Conservation (phyloP, 2,797 vertebrate species). For the Sitta carolinensis region DNA sequence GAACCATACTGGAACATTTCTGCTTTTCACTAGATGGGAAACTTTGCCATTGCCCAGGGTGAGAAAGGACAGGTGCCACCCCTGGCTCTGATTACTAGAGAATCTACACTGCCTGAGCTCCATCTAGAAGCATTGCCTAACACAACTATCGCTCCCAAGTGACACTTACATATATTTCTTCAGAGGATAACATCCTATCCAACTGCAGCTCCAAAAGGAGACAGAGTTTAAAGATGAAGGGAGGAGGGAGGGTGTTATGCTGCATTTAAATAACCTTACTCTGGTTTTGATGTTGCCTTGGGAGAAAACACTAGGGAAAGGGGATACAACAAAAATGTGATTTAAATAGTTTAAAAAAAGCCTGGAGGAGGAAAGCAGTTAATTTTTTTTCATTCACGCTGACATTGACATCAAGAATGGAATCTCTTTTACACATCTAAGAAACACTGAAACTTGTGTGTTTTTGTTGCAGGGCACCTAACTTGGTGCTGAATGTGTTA, state of each 20-base stretch:
- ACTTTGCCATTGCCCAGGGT: neutral
- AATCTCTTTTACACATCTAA: neutral
- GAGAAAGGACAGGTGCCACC: neutral
- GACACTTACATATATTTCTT: neutral
- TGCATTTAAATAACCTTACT: neutral
- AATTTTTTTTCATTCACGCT: neutral
- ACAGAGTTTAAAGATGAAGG: neutral
- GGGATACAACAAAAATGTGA: neutral
- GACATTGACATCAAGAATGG: neutral
- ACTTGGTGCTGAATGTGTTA: neutral
- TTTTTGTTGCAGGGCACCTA: neutral
- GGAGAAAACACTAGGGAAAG: neutral
- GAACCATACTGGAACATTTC: neutral
- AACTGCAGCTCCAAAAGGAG: neutral
- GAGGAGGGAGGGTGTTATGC: neutral
- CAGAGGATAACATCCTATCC: neutral
- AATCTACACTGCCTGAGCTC: neutral
- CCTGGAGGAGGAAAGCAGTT: constrained; percentile 17
- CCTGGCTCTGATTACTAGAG: neutral
- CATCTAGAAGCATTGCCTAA: neutral
- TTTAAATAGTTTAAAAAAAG: neutral
- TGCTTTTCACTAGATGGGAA: neutral
- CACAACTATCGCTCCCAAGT: neutral
- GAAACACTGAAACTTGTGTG: neutral
- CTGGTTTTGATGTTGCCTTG: neutral